phyloP scores from a whole-genome alignment of 2,888 invertebrate species.

The Heteromyza rotundicornis region DNA sequence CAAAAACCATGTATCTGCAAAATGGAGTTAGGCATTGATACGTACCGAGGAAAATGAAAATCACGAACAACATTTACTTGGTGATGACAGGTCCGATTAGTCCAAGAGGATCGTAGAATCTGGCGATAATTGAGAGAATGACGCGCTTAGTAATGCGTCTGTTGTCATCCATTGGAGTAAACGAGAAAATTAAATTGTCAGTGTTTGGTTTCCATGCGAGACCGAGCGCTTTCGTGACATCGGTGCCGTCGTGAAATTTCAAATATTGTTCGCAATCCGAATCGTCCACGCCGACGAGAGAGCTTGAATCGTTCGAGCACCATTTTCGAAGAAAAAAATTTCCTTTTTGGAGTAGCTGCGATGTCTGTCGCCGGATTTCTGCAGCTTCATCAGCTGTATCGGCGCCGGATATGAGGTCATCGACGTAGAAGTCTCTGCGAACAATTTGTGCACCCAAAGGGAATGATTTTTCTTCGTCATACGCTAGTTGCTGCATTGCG shows the following conservation, averaged over 20 bases:
- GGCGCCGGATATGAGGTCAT: background rate
- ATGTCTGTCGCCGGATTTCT: background rate
- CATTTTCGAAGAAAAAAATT: background rate
- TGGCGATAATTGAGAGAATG: constrained; percentile 23
- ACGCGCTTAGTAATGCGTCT: constrained; percentile 21
- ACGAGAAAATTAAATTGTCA: constrained; percentile 4
- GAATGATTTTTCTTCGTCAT: background rate
- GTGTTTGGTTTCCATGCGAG: constrained; percentile 10
- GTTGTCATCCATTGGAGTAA: background rate
- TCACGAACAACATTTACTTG: constrained; percentile 19
- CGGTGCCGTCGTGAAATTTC: constrained; percentile 20
- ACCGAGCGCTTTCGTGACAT: constrained; percentile 20
- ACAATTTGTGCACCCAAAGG: background rate
- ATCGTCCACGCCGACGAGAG: constrained; percentile 9
- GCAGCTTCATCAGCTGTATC: background rate
- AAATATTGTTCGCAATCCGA: constrained; percentile 16
- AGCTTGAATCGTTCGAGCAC: constrained; percentile 5
- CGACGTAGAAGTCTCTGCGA: background rate
- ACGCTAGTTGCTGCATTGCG: background rate
- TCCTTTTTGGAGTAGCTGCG: background rate
- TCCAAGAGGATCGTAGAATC: constrained; percentile 65
- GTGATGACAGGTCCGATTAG: constrained; percentile 63
- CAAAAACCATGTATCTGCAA: constrained; percentile 27
- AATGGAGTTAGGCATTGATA: constrained; percentile 7
- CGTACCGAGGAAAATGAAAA: constrained; percentile 20